Base-by-base conservation (phyloP, 1,140 invertebrate species). In the Cotesia chilonis region DNA sequence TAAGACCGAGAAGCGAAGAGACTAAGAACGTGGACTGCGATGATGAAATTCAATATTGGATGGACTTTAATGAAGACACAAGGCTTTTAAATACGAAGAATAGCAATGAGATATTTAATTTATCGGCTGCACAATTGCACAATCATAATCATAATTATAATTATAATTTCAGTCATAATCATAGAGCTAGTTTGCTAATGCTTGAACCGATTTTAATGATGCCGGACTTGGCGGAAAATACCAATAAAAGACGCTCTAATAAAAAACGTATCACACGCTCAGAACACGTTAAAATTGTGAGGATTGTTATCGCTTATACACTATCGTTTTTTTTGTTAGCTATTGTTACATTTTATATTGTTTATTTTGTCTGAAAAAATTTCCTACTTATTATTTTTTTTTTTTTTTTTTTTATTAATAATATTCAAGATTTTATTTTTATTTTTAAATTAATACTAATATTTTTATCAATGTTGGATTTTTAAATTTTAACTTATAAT, bases 321-420 rank as follows among this genome's bases (percentile, higher is more conserved):
- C 78, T 88, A 38, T 85, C 86, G 7, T 89, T 89, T 74, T 84
- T 89, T 74, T 76, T 88, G 52, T 75, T 89, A 72, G 80, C 84
- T 10, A 84, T 87, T 61, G 82, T 88, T 68, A 88, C 88, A 10
- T 88, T 89, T 85, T 89, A 89, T 76, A 82, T 52, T 54, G 36
- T 65, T 63, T 68, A 73, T 68, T 54, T 59, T 51, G 38, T 37
- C 61, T 60, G 66, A 67, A 38, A 41, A 41, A 59, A 61, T 54
- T 37, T 36, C 20, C 14, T 54, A 66, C 60, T 55, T 14, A 41
- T 67, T 41, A 1, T 12, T 51, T 1, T 54, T 67, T 14, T 12
- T 17, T 17, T 14, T 14, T 14, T 28, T 28, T 28, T 28, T 28
- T 28, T 28, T 28, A 28, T 28, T 28, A 2, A 28, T 28, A 28